Base-by-base conservation (phyloP, 2,797 vertebrate species). In the Molossus alvarezi region DNA sequence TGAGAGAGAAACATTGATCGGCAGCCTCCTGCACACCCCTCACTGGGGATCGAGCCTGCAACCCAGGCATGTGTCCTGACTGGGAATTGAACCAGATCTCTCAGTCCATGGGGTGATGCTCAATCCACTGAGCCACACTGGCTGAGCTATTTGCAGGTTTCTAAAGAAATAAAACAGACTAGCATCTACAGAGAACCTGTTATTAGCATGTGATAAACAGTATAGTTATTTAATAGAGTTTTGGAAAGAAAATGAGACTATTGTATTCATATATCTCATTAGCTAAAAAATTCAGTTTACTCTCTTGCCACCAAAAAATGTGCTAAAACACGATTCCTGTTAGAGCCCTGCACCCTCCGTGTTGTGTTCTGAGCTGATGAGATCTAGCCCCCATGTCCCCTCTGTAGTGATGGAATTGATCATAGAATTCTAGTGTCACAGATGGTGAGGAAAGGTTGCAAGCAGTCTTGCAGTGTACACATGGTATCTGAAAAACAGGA, bases 91-190 rank as follows among this genome's bases (percentile, higher is more conserved):
- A 45, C 41, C 41, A 6, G 41, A 45, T 45, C 41, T 45, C 41
- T 45, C 41, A 45, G 41, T 45, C 41, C 41, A 45, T 45, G 41
- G 41, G 41, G 41, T 45, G 41, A 45, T 45, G 41, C 41, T 45
- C 41, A 45, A 45, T 45, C 41, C 41, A 45, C 41, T 45, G 41
- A 45, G 41, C 41, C 41, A 45, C 41, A 45, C 41, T 45, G 6
- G 41, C 41, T 45, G 41, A 45, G 41, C 41, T 88, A 29, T 21
- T 51, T 86, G 65, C 84, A 87, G 37, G 29, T 77, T 92, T 41
- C 79, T 90, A 90, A 91, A 72, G 77, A 92, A 81, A 93, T 80
- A 69, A 85, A 81, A 94, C 58, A 67, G 29, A 82, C 8, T 94
- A 90, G 86, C 12, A 58, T 48, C 77, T 53, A 75, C 60, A 90